These are phyloP conservation scores for Phengaris arion DNA, from an alignment of 2,888 invertebrate species.

Conservation along the genomic window DNA sequence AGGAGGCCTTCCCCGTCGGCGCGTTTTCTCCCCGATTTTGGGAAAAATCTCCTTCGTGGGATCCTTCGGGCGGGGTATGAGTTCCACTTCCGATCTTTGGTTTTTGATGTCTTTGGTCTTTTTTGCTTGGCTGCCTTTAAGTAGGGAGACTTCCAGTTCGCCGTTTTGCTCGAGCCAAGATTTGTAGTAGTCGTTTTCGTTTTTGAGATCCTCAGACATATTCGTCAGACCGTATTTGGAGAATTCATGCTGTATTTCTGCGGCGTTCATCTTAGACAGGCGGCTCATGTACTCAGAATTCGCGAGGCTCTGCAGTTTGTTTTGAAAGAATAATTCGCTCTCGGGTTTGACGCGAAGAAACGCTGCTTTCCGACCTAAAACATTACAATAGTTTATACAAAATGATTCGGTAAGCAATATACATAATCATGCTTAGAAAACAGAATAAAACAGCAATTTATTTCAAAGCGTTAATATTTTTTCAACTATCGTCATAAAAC, in stretches of 20 bases:
- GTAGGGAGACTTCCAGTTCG: slow-evolving; percentile 69
- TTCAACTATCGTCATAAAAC: not conserved
- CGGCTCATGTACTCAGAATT: slow-evolving; percentile 63
- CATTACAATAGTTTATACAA: not conserved
- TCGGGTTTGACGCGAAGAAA: slow-evolving; percentile 69
- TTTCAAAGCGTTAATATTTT: not conserved
- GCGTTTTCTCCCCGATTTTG: slow-evolving; percentile 58
- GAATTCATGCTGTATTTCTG: slow-evolving; percentile 66
- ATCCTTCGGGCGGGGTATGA: slow-evolving; percentile 61
- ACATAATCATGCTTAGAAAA: not conserved
- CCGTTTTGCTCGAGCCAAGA: slow-evolving; percentile 75
- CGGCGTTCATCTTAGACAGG: slow-evolving; percentile 65
- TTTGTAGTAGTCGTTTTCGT: slow-evolving; percentile 71
- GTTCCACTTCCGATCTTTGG: slow-evolving; percentile 66
- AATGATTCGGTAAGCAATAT: not conserved
- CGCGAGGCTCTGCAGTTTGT: slow-evolving; percentile 61
- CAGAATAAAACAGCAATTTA: not conserved
- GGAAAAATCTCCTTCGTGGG: slow-evolving; percentile 52
- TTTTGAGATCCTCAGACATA: slow-evolving; percentile 54
- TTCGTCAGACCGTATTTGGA: slow-evolving; percentile 68
- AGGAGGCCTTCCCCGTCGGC: slow-evolving; percentile 65
- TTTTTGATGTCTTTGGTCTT: slow-evolving; percentile 55
- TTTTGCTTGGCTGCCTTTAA: slow-evolving; percentile 62
- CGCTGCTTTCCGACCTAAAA: slow-evolving; percentile 53
- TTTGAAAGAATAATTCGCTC: slow-evolving; percentile 69